Evolutionary conservation across 2,888 invertebrate species (phyloP).

Genomic region (Mythimna pallens): DNA sequence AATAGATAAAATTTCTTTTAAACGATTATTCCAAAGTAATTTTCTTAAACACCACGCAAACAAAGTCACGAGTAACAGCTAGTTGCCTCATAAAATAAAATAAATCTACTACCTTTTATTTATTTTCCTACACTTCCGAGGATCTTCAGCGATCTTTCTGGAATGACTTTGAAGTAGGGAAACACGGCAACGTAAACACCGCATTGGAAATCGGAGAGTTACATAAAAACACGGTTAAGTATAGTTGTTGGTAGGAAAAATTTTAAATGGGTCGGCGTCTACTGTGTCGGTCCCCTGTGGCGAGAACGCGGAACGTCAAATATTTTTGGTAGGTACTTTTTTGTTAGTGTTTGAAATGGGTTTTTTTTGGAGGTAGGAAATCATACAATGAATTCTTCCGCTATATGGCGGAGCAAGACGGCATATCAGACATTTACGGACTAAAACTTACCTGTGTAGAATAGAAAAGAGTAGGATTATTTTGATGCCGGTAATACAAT

Average conservation of each 20-base stretch:
- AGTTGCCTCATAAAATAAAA: constrained; percentile 36
- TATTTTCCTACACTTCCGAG: constrained; percentile 34
- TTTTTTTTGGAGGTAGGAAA: too few species aligned
- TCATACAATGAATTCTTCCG: too few species aligned
- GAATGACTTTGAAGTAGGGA: constrained; percentile 66
- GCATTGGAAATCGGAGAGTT: constrained; percentile 78
- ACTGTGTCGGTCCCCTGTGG: constrained; percentile 75
- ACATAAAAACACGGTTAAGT: constrained; percentile 71
- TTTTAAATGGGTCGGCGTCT: constrained; percentile 79
- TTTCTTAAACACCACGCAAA: neutral
- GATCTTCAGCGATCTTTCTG: constrained; percentile 60
- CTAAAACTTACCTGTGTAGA: too few species aligned
- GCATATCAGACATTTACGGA: too few species aligned
- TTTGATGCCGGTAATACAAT: too few species aligned
- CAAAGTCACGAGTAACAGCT: constrained; percentile 3
- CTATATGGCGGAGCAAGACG: too few species aligned
- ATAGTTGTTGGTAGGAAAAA: constrained; percentile 69
- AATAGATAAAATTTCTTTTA: too few species aligned
- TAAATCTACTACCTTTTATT: constrained; percentile 38
- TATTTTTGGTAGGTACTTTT: constrained; percentile 46
- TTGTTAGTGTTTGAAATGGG: neutral
- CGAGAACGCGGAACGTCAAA: constrained; percentile 57
- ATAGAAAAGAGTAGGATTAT: too few species aligned
- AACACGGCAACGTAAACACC: constrained; percentile 65
- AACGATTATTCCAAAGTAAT: neutral